phyloP scores from a whole-genome alignment of 2,113 vertebrate species.

The Brachyhypopomus gauderio region DNA sequence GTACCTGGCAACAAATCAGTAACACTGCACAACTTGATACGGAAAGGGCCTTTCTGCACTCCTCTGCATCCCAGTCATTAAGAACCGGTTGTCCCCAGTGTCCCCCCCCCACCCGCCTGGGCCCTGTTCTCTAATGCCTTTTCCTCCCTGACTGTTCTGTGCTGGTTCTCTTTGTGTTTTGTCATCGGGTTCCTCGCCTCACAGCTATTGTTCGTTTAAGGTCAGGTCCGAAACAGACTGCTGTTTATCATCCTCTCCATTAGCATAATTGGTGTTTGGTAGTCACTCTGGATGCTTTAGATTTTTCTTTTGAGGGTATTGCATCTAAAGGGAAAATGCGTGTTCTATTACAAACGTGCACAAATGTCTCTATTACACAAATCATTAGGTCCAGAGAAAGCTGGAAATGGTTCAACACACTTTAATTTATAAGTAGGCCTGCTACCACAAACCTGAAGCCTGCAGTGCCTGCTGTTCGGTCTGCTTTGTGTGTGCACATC shows the following conservation, averaged over 20 bases:
- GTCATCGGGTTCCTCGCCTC: conserved; percentile 41
- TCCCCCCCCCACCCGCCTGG: not conserved
- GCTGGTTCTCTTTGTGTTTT: conserved; percentile 49
- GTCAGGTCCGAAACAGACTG: conserved; percentile 41
- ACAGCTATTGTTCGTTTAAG: conserved; percentile 51
- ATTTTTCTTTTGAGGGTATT: conserved; percentile 21
- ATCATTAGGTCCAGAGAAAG: not conserved
- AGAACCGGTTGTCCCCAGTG: conserved; percentile 47
- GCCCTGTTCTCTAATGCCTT: conserved; percentile 36
- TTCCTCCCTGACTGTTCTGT: conserved; percentile 46
- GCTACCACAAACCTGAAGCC: not conserved
- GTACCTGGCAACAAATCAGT: conserved; percentile 83
- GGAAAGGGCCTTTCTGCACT: conserved; percentile 20
- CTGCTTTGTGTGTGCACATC: too few species aligned
- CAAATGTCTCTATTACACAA: not conserved
- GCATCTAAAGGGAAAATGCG: not conserved
- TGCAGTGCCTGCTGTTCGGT: not conserved
- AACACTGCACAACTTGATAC: conserved; percentile 59
- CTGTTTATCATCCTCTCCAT: conserved; percentile 43
- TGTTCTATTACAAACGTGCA: not conserved
- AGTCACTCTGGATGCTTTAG: conserved; percentile 26
- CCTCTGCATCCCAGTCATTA: conserved; percentile 59
- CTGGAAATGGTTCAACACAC: not conserved
- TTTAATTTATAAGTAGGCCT: not conserved
- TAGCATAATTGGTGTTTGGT: conserved; percentile 37